phyloP scores from a whole-genome alignment of 2,797 vertebrate species.

The Fratercula arctica region DNA sequence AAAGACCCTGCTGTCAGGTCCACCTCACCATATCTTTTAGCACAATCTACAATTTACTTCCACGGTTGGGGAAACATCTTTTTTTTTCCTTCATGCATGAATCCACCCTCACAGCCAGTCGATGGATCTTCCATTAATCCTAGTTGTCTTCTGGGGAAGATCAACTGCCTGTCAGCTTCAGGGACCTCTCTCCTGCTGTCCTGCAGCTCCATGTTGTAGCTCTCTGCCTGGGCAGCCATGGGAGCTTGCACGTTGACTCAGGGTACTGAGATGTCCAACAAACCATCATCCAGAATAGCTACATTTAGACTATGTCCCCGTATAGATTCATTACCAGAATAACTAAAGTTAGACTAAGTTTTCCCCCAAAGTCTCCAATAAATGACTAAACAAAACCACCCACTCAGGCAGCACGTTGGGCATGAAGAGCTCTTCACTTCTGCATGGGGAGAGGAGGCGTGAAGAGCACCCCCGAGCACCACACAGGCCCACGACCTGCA shows the following conservation, averaged over 20 bases:
- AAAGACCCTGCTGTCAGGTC: background rate
- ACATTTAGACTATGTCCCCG: background rate
- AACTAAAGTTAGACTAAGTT: background rate
- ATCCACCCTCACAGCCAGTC: background rate
- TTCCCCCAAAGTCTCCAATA: background rate
- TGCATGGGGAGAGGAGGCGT: accelerated
- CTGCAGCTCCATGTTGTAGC: background rate
- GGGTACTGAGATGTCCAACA: background rate
- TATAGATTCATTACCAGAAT: background rate
- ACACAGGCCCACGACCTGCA: background rate
- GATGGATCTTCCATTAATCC: background rate
- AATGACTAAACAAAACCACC: background rate
- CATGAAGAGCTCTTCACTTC: background rate
- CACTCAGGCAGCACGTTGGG: accelerated
- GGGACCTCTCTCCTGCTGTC: background rate
- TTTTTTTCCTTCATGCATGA: background rate
- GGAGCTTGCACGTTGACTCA: accelerated
- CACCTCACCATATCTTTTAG: background rate
- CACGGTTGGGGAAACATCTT: background rate
- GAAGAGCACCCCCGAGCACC: background rate
- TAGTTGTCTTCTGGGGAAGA: background rate
- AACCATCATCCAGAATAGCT: background rate
- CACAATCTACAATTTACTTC: background rate
- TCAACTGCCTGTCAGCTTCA: background rate
- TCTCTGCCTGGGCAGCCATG: background rate